Conservation (phyloP, 1,140 invertebrate species). For the Laupala kohalensis region DNA sequence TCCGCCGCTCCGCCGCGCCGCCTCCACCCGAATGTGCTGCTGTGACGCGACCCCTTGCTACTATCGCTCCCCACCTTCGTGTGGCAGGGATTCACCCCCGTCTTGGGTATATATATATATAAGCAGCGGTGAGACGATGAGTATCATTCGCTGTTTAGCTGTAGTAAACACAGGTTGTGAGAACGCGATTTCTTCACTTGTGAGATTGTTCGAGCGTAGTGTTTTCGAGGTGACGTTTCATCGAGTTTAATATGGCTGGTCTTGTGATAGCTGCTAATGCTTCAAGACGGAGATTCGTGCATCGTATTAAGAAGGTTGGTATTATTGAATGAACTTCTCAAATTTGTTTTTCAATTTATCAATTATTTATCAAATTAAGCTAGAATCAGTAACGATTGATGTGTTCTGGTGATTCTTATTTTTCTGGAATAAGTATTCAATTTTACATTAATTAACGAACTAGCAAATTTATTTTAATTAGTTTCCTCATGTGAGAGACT, state of each 20-base stretch:
- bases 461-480: too few species aligned
- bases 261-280: background rate
- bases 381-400: too few species aligned
- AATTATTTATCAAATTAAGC: too few species aligned
- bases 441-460: too few species aligned
- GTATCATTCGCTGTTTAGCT: background rate
- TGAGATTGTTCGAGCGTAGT: background rate
- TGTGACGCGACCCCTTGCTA: too few species aligned
- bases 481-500: too few species aligned
- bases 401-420: too few species aligned
- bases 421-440: too few species aligned
- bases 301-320: background rate
- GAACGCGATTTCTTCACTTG: background rate
- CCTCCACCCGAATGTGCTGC: background rate
- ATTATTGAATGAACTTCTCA: background rate
- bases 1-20: too few species aligned
- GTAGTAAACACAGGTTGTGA: background rate
- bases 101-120: background rate
- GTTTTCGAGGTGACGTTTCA: background rate
- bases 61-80: too few species aligned
- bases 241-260: background rate
- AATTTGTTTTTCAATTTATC: too few species aligned
- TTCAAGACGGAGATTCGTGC: background rate
- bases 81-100: too few species aligned
- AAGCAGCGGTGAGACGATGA: background rate